A percentile compares a stretch with the other conserved stretches of the same genome.
Evolutionary conservation across 2,113 vertebrate species (phyloP).

Genomic region (Marmota monax): DNA sequence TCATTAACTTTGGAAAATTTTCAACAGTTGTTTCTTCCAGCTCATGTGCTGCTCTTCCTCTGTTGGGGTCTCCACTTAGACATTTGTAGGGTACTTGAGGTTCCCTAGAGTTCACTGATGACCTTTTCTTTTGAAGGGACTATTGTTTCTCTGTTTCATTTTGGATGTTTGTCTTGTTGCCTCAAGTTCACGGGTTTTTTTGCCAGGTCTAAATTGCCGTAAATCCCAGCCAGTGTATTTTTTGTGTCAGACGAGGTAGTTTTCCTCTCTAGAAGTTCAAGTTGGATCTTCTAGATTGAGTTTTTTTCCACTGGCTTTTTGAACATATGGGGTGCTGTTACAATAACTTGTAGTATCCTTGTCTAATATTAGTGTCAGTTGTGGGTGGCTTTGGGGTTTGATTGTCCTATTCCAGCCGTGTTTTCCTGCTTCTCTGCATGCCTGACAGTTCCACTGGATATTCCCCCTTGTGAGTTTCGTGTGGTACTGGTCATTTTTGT

Average conservation of each 20-base stretch:
- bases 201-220: background rate
- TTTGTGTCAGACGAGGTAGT: background rate
- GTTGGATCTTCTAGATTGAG: background rate
- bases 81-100: fast-evolving
- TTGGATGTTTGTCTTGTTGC: background rate
- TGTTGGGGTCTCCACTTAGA: background rate
- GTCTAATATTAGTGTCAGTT: background rate
- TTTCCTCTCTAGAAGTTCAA: background rate
- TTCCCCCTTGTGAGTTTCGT: background rate
- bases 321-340: background rate
- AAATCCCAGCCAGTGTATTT: background rate
- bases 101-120: background rate
- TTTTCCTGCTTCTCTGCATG: background rate
- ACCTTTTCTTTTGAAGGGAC: background rate
- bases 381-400: background rate
- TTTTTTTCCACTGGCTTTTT: background rate
- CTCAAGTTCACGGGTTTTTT: background rate
- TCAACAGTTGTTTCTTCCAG: background rate
- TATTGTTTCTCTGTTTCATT: background rate
- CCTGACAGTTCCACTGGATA: background rate
- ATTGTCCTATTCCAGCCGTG: fast-evolving
- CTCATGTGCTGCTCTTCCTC: no score
- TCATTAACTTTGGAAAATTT: background rate
- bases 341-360: fast-evolving
- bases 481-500: background rate